Percentiles rank a stretch among this genome's conserved stretches.
Evolutionary conservation across 2,797 vertebrate species (phyloP).

Genomic region (Forpus xanthops): DNA sequence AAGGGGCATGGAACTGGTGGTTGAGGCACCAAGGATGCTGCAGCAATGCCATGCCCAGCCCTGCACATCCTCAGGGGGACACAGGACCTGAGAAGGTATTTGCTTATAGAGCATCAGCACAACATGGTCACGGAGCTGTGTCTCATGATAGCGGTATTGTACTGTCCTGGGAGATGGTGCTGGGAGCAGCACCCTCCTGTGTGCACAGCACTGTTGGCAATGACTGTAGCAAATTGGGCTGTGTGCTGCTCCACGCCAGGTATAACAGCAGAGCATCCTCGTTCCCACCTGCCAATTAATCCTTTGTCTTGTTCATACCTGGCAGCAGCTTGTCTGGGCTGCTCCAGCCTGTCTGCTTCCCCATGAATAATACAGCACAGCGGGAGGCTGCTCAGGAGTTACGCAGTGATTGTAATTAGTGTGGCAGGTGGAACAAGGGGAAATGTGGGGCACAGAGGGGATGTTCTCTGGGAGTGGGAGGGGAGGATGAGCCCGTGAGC

Average conservation of each 20-base stretch:
- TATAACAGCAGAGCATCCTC: not conserved
- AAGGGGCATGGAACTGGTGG: not conserved
- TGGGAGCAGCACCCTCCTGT: not conserved
- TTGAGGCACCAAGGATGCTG: not conserved
- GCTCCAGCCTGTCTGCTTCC: not conserved
- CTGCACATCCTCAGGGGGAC: fast-evolving
- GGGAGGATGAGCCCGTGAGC: not conserved
- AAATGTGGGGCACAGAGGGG: not conserved
- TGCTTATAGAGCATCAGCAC: not conserved
- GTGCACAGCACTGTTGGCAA: not conserved
- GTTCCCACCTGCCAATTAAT: not conserved
- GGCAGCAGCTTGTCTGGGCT: not conserved
- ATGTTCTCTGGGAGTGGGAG: not conserved
- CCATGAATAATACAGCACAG: not conserved
- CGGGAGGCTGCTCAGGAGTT: not conserved
- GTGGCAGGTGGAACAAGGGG: not conserved
- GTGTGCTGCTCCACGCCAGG: not conserved
- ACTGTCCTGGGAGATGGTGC: fast-evolving
- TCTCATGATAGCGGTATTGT: fast-evolving
- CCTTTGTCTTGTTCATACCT: not conserved
- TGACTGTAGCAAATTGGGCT: not conserved
- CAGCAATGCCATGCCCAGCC: fast-evolving
- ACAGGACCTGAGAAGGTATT: not conserved
- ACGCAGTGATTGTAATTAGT: not conserved
- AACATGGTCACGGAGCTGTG: fast-evolving